Evolutionary conservation across 2,888 invertebrate genomes (phyloP).

Genomic region (Sipunculus nudus): DNA sequence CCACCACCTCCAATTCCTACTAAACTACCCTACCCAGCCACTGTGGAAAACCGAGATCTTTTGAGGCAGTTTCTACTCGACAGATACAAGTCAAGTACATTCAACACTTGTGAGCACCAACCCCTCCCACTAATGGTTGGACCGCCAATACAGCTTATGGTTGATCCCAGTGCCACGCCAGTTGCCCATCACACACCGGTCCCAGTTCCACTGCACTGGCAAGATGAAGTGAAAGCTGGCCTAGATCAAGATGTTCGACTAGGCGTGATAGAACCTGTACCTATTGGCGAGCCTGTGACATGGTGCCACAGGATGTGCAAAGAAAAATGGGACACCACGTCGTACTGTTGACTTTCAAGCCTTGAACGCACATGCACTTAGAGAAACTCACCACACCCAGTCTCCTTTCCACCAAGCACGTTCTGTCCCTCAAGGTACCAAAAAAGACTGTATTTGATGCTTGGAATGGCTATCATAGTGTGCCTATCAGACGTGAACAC

Average conservation of each 20-base stretch:
- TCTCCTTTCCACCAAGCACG: conserved; percentile 42
- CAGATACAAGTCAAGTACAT: conserved; percentile 25
- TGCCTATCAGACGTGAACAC: conserved; percentile 1
- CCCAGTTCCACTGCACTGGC: conserved; percentile 31
- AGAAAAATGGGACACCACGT: conserved; percentile 39
- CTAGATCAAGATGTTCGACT: conserved; percentile 29
- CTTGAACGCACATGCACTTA: conserved; percentile 37
- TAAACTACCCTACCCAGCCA: conserved; percentile 25
- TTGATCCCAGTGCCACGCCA: conserved; percentile 24
- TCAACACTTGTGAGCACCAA: conserved; percentile 31
- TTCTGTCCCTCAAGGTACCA: conserved; percentile 35
- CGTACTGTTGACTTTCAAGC: conserved; percentile 46
- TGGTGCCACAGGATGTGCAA: conserved; percentile 28
- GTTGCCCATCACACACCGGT: conserved; percentile 26
- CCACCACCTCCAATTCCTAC: conserved; percentile 23
- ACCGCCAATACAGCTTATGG: conserved; percentile 25
- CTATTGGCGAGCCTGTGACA: conserved; percentile 18
- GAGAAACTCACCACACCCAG: conserved; percentile 42
- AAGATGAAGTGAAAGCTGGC: conserved; percentile 23
- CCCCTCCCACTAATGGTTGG: conserved; percentile 26
- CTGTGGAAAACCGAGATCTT: conserved; percentile 11
- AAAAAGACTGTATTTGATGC: conserved; percentile 39
- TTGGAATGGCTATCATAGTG: conserved; percentile 31
- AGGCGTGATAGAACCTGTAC: conserved; percentile 26
- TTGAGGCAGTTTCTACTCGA: conserved; percentile 20